A percentile compares a stretch with the other conserved stretches of the same genome.
These are phyloP conservation scores for Drosophila serrata DNA, from an alignment of 1,140 invertebrate species.

Conservation along the genomic window DNA sequence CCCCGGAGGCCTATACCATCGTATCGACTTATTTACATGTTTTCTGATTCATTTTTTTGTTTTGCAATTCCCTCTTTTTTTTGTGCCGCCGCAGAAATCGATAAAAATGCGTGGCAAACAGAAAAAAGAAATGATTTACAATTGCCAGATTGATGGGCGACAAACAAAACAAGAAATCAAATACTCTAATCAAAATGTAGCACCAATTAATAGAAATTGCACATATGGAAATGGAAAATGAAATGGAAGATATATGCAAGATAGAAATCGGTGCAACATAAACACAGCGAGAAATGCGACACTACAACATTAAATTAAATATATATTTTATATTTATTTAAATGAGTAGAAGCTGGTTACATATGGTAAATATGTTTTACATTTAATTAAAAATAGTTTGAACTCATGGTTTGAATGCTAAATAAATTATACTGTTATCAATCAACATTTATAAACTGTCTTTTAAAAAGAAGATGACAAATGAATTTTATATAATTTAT, in stretches of 20 bases:
- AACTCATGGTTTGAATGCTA: too few species aligned
- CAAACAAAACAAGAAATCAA: constrained; percentile 40
- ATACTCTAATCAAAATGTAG: constrained; percentile 47
- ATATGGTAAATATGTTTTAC: too few species aligned
- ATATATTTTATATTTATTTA: background rate
- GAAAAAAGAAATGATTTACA: constrained; percentile 32
- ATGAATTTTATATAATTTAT: too few species aligned
- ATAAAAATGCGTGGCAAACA: constrained; percentile 44
- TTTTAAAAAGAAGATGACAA: too few species aligned
- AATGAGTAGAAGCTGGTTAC: background rate
- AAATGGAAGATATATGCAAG: constrained; percentile 1
- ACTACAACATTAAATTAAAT: background rate
- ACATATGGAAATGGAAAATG: constrained; percentile 25
- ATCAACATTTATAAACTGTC: background rate
- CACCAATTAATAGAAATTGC: constrained; percentile 43
- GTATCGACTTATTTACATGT: constrained; percentile 69
- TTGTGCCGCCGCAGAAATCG: constrained; percentile 27
- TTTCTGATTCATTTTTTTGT: constrained; percentile 62
- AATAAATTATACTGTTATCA: too few species aligned
- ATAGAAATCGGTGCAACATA: background rate
- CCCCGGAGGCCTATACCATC: constrained; percentile 53
- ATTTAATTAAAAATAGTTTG: background rate
- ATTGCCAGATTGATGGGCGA: constrained; percentile 40
- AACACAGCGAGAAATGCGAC: background rate
- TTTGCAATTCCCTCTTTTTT: constrained; percentile 1